phyloP scores from a whole-genome alignment of 2,797 vertebrate genomes.

The Danionella dracula region DNA sequence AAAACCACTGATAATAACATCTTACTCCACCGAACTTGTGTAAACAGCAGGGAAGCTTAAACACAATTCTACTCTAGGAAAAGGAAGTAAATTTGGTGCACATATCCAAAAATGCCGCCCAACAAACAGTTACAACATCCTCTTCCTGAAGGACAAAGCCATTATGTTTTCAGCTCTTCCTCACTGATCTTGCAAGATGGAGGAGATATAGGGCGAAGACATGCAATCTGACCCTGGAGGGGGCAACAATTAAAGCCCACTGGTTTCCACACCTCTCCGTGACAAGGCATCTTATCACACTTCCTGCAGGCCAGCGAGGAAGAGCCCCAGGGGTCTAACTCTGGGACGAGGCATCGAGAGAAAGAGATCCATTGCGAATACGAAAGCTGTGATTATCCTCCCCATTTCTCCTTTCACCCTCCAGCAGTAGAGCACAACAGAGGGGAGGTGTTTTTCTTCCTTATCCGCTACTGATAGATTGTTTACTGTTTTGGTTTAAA shows the following conservation, averaged over 20 bases:
- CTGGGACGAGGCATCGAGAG: conserved; percentile 6
- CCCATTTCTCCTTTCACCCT: conserved; percentile 21
- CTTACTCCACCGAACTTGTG: conserved; percentile 6
- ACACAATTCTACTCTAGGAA: background rate
- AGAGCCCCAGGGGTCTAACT: conserved; percentile 27
- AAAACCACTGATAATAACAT: conserved; percentile 2
- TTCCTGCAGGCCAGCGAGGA: conserved; percentile 44
- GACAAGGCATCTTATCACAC: conserved; percentile 48
- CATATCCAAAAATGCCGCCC: background rate
- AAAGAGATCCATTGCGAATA: conserved; percentile 16
- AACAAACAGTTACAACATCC: conserved; percentile 23
- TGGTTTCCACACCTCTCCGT: conserved; percentile 36
- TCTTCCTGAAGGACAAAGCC: conserved; percentile 38
- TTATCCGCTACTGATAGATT: background rate
- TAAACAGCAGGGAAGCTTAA: background rate
- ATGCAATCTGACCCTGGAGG: conserved; percentile 34
- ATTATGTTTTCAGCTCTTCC: conserved; percentile 35
- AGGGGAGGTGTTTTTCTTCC: background rate
- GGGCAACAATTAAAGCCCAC: conserved; percentile 35
- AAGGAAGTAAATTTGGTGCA: background rate
- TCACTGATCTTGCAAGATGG: conserved; percentile 24
- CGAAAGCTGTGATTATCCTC: conserved; percentile 43
- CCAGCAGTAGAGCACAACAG: conserved; percentile 20
- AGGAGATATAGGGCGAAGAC: conserved; percentile 32
- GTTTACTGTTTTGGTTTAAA: background rate